Base-by-base conservation (phyloP, 2,113 vertebrate species). In the Hemichromis elongatus region DNA sequence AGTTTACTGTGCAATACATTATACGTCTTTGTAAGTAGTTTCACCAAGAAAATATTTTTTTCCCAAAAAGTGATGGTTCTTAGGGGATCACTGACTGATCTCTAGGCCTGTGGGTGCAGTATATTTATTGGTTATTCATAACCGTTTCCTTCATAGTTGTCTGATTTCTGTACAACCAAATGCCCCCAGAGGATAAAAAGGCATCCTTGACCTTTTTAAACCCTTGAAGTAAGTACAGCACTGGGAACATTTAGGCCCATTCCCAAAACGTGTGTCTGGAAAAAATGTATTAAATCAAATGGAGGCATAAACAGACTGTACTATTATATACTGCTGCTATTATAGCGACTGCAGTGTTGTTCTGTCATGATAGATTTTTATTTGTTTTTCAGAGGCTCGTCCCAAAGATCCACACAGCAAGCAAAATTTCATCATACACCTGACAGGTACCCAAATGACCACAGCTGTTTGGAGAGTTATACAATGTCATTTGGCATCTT, bases 401-500 rank as follows among this genome's bases (percentile, higher is more conserved):
- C 96, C 96, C 80, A 96, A 96, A 95, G 98, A 99, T 89, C 94
- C 97, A 30, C 95, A 96, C 63, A 96, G 97, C 95, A 99, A 99
- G 93, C 97, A 98, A 77, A 98, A 97, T 89, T 97, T 98, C 90
- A 91, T 99, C 92, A 97, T 95, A 91, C 97, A 98, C 89, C 97
- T 99, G 91, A 99, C 98, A 95, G 98, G 98, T 99, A 88, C 45
- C 35, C 47, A 40, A 5, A 33, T 21, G 14, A 54, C 21, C 40
- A 73, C 21, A 47, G 24, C 5, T 73, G 40, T 73, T 73, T 47
- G 40, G 40, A 73, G 40, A 73, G 66, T 70, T 70, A 70, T 26
- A 45, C 66, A 10, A 45, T 70, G 37, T 18, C 21, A 45, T 70
- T 45, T 70, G 66, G 37, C 8, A 10, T 70, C 35, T 7, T 42